A percentile compares a stretch with the other conserved stretches of the same genome.
Evolutionary conservation across 2,888 invertebrate genomes (phyloP).

Genomic region (Sinelater perroti): DNA sequence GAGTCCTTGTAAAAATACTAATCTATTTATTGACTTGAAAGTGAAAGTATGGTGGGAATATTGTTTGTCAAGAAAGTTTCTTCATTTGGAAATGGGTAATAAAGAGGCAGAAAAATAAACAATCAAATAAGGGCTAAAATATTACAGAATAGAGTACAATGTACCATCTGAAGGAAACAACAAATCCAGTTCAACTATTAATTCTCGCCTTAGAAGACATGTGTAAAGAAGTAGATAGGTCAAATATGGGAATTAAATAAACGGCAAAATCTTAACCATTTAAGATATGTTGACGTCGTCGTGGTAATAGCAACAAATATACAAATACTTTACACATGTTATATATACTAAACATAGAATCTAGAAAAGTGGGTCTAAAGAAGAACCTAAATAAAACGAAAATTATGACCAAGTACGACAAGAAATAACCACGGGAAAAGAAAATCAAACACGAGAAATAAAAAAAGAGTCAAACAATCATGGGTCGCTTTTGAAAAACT

Average conservation of each 20-base stretch:
- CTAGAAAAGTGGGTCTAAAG: neutral
- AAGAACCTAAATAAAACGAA: neutral
- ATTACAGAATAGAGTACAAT: no score
- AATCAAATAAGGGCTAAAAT: no score
- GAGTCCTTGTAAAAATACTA: no score
- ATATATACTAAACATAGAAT: constrained; percentile 1
- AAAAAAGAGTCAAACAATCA: no score
- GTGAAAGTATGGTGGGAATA: no score
- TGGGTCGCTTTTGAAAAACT: neutral
- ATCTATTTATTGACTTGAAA: no score
- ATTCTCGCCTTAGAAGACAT: no score
- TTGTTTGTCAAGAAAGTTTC: no score
- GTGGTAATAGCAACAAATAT: neutral
- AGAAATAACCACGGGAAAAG: neutral
- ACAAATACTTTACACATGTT: neutral
- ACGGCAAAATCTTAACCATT: constrained; percentile 2
- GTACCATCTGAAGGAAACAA: no score
- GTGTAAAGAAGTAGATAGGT: neutral
- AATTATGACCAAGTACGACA: constrained; percentile 1
- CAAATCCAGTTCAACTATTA: no score
- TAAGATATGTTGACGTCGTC: neutral
- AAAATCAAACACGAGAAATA: neutral
- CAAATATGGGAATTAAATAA: constrained; percentile 1
- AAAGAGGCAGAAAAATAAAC: no score
- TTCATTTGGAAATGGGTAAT: no score